Evolutionary conservation across 2,797 vertebrate genomes (phyloP), one percentile per base, ranked within the genome.

Genomic region (Galaxias olidus): DNA sequence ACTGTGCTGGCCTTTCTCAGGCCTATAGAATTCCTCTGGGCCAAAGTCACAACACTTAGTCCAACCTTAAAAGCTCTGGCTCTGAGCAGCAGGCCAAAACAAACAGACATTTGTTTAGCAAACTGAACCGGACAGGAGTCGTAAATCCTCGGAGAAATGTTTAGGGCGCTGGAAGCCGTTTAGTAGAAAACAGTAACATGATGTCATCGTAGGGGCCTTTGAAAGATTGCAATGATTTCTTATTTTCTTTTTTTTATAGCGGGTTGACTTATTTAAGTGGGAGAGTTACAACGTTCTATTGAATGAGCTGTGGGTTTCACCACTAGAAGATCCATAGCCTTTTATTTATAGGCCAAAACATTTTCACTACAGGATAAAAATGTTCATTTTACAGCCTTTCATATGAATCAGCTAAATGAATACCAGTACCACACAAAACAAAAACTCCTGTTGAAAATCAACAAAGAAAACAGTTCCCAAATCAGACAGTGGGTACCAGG

Each of bases 51-150:
- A 75, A 63, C 61, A 43, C 17, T 70, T 57, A 65, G 68, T 80
- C 70, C 63, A 70, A 70, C 69, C 63, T 74, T 55, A 59, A 63
- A 62, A n/a, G 70, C 47, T 63, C 69, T 50, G 63, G 52, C 65
- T 84, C 77, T 73, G 69, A 78, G 68, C 81, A 79, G 3, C 77
- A 81, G 65, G 77, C 78, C 86, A 87, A 84, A 85, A 84, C 82
- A 88, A 89, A 88, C 81, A 84, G 9, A 63, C 55, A 47, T 73
- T 78, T 86, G 84, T 89, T 90, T 87, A 78, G 80, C 77, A 80
- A 85, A 83, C 74, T 60, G 63, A 82, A 78, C 69, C 6, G 17
- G 66, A 72, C 77, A 55, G 30, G 41, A 46, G 72, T 49, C 8
- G 41, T 72, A 83, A 83, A 81, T 78, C 80, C 69, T 71, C 53